These are phyloP conservation scores for Parthenolecanium corni DNA, from an alignment of 2,888 invertebrate genomes.

Conservation along the genomic window DNA sequence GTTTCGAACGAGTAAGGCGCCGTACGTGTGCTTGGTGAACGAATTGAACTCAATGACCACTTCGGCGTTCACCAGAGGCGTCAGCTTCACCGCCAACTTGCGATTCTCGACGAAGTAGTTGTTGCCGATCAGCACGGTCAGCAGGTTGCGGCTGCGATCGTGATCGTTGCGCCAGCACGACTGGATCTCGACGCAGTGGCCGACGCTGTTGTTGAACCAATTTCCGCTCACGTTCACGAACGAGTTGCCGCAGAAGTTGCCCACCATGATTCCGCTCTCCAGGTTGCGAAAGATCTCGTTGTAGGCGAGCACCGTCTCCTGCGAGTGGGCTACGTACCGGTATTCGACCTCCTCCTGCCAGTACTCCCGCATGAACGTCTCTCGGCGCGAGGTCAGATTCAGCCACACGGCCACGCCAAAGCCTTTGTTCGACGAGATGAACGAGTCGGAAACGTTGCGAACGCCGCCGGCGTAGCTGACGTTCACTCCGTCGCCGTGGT, in stretches of 20 bases:
- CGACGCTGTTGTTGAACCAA: slow-evolving; percentile 64
- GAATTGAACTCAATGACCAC: slow-evolving; percentile 78
- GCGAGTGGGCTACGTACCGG: slow-evolving; percentile 37
- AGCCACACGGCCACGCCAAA: slow-evolving; percentile 83
- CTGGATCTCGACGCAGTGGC: slow-evolving; percentile 66
- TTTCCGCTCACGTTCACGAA: slow-evolving; percentile 83
- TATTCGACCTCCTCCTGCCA: slow-evolving; percentile 13
- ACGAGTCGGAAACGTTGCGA: slow-evolving; percentile 77
- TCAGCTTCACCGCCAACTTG: slow-evolving; percentile 59
- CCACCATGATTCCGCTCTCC: slow-evolving; percentile 70
- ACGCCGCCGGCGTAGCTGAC: slow-evolving; percentile 74
- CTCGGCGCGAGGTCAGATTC: slow-evolving; percentile 53
- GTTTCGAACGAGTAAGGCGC: slow-evolving; percentile 74
- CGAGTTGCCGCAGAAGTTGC: slow-evolving; percentile 73
- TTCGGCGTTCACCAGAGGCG: slow-evolving; percentile 67
- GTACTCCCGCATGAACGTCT: slow-evolving; percentile 34
- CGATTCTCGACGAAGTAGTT: slow-evolving; percentile 68
- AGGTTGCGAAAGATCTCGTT: slow-evolving; percentile 76
- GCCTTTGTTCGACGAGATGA: slow-evolving; percentile 74
- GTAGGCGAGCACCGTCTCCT: slow-evolving; percentile 76
- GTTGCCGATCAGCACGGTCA: slow-evolving; percentile 66
- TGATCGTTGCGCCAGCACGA: slow-evolving; percentile 64
- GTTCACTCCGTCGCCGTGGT: slow-evolving; percentile 89
- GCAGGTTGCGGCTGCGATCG: slow-evolving; percentile 39
- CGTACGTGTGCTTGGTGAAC: slow-evolving; percentile 68